A percentile compares a stretch with the other conserved stretches of the same genome.
phyloP scores from a whole-genome alignment of 2,888 invertebrate species.

The Melanostoma scalare region DNA sequence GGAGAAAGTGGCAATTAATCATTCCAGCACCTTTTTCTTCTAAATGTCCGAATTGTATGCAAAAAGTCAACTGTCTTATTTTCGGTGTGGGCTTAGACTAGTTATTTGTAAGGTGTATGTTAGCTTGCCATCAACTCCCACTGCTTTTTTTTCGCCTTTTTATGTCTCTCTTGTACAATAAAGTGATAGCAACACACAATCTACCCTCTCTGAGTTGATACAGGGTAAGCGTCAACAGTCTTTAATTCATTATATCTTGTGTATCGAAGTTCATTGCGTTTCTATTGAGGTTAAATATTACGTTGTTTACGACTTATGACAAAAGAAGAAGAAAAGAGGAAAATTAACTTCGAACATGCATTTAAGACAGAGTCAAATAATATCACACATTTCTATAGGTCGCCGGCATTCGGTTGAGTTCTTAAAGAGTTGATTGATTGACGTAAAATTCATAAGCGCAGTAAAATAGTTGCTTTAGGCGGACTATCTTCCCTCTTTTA shows the following conservation, averaged over 20 bases:
- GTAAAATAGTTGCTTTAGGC: not conserved
- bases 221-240: constrained; percentile 26
- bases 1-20: too few species aligned
- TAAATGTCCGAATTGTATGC: too few species aligned
- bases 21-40: too few species aligned
- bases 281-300: constrained; percentile 63
- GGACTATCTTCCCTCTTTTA: not conserved
- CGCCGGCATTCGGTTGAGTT: not conserved
- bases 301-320: constrained; percentile 20
- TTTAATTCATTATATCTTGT: constrained; percentile 47
- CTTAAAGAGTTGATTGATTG: constrained; percentile 17
- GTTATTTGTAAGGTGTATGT: too few species aligned
- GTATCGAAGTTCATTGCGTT: constrained; percentile 51
- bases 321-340: too few species aligned
- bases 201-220: constrained; percentile 16
- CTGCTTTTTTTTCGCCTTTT: not conserved
- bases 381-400: too few species aligned
- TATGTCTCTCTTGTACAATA: not conserved
- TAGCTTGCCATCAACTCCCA: not conserved
- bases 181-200: constrained; percentile 3
- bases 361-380: too few species aligned
- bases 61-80: too few species aligned
- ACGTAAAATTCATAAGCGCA: constrained; percentile 47
- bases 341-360: too few species aligned
- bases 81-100: too few species aligned